These are phyloP conservation scores for Pavo muticus DNA, from an alignment of 2,113 vertebrate genomes.

Conservation along the genomic window DNA sequence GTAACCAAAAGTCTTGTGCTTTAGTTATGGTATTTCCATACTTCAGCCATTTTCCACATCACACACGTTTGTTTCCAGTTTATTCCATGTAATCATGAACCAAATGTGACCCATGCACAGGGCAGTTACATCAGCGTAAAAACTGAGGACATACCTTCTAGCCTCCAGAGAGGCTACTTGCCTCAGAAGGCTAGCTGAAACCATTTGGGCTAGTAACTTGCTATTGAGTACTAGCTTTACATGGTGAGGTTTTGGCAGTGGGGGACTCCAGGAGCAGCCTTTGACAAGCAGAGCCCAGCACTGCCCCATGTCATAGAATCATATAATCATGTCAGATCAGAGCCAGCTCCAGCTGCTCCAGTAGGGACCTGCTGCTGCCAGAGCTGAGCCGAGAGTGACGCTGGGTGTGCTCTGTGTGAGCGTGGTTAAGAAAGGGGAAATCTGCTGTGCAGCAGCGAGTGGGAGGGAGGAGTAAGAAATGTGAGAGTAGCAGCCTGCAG, in stretches of 20 bases:
- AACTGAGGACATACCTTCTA: not conserved
- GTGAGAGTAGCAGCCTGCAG: not conserved
- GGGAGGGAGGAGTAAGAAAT: not conserved
- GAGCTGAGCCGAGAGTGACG: not conserved
- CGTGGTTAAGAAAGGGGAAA: not conserved
- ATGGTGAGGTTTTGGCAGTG: not conserved
- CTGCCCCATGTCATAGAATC: not conserved
- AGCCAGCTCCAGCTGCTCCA: not conserved
- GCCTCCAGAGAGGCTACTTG: not conserved
- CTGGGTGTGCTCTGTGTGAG: not conserved
- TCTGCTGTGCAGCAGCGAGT: too few relatives aligned
- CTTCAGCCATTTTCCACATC: not conserved
- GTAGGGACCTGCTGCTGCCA: fast-evolving
- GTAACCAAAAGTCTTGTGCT: not conserved
- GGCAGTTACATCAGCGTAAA: not conserved
- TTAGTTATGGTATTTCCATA: not conserved
- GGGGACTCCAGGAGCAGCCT: not conserved
- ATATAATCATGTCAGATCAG: not conserved
- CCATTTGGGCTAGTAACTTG: not conserved
- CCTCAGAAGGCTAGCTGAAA: not conserved
- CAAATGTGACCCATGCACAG: not conserved
- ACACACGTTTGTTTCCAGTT: not conserved
- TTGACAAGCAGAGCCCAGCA: not conserved
- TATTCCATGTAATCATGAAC: fast-evolving
- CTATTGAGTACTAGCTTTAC: not conserved